Percentiles rank a stretch among this genome's conserved stretches.
Conservation (phyloP, 2,888 invertebrate genomes). For the Leucania comma region DNA sequence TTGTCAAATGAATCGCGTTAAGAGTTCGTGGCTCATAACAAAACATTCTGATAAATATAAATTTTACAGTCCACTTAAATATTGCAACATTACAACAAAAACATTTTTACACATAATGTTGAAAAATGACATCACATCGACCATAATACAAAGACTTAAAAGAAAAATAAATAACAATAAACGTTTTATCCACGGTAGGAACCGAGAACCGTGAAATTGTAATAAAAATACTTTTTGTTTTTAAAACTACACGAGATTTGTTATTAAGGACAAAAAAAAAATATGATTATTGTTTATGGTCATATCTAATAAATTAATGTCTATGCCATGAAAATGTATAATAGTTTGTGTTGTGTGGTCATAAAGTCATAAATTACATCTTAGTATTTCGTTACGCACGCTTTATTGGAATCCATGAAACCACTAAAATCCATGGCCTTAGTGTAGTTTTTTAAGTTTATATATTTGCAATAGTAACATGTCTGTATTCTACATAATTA, state of each 20-base stretch:
- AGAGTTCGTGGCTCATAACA: not conserved
- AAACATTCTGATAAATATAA: constrained; percentile 10
- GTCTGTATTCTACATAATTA: too few relatives aligned
- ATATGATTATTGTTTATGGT: constrained; percentile 50
- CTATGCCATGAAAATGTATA: constrained; percentile 25
- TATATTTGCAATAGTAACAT: too few relatives aligned
- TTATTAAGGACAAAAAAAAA: constrained; percentile 34
- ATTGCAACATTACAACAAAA: constrained; percentile 21
- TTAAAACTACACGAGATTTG: constrained; percentile 11
- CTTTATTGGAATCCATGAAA: not conserved
- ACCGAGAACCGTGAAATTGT: constrained; percentile 56
- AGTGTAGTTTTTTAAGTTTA: not conserved
- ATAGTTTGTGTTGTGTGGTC: constrained; percentile 16
- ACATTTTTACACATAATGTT: not conserved
- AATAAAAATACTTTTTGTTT: constrained; percentile 48
- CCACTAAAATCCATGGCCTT: not conserved
- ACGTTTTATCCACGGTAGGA: constrained; percentile 31
- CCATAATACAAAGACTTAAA: constrained; percentile 15
- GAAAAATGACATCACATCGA: constrained; percentile 47
- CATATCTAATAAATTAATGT: constrained; percentile 42
- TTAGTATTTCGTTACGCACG: constrained; percentile 22
- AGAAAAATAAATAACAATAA: constrained; percentile 39
- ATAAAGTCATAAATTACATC: constrained; percentile 14
- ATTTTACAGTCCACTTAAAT: constrained; percentile 3
- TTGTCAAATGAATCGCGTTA: too few relatives aligned